These are phyloP conservation scores for Sepioteuthis lessoniana DNA, from an alignment of 2,888 invertebrate species.

Conservation along the genomic window DNA sequence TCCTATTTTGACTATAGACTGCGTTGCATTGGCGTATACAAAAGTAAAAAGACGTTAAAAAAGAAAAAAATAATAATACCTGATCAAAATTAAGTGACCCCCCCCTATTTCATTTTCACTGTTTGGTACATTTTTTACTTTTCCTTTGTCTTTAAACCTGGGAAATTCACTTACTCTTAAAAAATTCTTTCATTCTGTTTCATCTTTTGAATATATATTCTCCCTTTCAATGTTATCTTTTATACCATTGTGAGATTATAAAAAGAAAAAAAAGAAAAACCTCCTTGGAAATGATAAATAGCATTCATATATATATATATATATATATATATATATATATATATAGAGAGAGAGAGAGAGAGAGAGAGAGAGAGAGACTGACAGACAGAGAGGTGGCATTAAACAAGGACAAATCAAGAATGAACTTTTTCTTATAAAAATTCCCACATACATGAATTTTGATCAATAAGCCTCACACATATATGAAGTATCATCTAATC, in stretches of 20 bases:
- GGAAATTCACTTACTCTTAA: not conserved
- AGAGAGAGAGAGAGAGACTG: no score
- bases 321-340: no score
- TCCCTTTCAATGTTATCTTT: not conserved
- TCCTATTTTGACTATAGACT: no score
- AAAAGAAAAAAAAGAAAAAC: not conserved
- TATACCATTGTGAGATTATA: not conserved
- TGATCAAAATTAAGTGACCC: not conserved
- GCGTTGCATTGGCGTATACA: not conserved
- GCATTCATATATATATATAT: no score
- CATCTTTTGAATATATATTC: not conserved
- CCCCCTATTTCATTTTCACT: not conserved
- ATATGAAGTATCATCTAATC: no score
- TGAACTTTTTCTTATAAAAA: no score
- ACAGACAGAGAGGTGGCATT: no score
- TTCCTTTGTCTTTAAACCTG: not conserved
- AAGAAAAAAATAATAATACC: not conserved
- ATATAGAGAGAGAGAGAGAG: no score
- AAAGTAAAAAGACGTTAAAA: not conserved
- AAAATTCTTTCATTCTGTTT: not conserved
- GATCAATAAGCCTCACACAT: no score
- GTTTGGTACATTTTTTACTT: not conserved
- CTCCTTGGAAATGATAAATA: no score
- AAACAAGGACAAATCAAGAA: no score
- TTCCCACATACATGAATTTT: no score